Conservation (phyloP, 2,113 vertebrate species). For the Lagenorhynchus albirostris region DNA sequence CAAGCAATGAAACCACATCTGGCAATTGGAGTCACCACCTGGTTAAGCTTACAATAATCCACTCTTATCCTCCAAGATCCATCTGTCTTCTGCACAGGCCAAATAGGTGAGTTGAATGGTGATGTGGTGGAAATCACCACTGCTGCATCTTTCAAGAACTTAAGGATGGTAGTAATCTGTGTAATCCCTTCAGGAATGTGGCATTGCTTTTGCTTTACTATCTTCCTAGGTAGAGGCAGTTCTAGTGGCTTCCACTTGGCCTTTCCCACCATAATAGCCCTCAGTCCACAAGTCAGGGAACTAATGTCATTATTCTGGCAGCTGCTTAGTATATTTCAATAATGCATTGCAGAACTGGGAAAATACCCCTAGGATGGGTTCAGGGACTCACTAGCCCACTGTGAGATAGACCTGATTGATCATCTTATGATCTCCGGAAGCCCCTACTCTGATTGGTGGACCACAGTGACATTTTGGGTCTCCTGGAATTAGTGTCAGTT, state of each 20-base stretch:
- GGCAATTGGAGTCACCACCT: not conserved
- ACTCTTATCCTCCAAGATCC: not conserved
- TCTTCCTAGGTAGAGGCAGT: not conserved
- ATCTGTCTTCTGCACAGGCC: not conserved
- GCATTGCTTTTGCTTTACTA: not conserved
- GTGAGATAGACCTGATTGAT: not conserved
- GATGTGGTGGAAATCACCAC: not conserved
- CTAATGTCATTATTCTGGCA: not conserved
- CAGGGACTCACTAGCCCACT: not conserved
- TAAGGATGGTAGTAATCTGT: not conserved
- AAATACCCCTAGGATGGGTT: not conserved
- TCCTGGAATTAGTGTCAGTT: too few species aligned
- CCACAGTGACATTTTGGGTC: not conserved
- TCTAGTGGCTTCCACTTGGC: not conserved
- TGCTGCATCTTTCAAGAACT: not conserved
- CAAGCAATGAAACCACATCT: not conserved
- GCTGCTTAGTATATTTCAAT: not conserved
- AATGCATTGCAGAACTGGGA: not conserved
- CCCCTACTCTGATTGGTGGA: not conserved
- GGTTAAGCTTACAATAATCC: not conserved
- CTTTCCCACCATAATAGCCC: not conserved
- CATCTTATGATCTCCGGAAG: not conserved
- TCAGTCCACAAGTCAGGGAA: not conserved
- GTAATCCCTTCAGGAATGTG: not conserved
- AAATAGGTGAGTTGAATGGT: not conserved